phyloP scores from a whole-genome alignment of 2,888 invertebrate species.

The Archips xylosteana region DNA sequence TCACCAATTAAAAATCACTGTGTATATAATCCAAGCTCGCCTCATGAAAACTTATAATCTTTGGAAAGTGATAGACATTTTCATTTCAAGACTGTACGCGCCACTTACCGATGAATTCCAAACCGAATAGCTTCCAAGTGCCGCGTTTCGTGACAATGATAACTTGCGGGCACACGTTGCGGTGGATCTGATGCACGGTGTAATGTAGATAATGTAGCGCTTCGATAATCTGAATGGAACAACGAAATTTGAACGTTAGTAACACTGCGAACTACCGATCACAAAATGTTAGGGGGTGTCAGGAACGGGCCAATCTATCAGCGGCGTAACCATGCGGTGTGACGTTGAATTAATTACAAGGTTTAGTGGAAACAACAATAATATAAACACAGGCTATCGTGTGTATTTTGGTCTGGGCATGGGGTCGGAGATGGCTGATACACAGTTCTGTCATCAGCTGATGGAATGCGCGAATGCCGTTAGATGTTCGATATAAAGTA shows the following conservation, averaged over 20 bases:
- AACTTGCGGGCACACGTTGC: constrained; percentile 97
- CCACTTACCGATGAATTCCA: constrained; percentile 94
- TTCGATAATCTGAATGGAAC: constrained; percentile 92
- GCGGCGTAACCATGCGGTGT: not conserved
- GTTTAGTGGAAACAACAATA: not conserved
- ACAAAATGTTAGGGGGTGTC: not conserved
- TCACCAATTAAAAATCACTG: too few relatives aligned
- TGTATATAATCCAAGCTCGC: not conserved
- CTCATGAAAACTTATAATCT: not conserved
- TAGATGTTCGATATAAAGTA: not conserved
- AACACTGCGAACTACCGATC: not conserved
- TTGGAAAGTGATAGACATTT: not conserved
- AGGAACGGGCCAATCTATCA: not conserved
- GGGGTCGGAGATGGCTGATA: not conserved
- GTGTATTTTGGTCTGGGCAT: not conserved
- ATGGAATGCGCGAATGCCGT: not conserved
- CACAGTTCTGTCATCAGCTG: not conserved
- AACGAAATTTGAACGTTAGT: not conserved
- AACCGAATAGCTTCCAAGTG: constrained; percentile 98
- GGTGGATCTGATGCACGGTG: constrained; percentile 94
- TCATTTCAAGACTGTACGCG: not conserved
- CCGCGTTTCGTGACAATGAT: constrained; percentile 96
- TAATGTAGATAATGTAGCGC: constrained; percentile 97
- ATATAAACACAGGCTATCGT: not conserved
- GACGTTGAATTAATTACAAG: not conserved